Evolutionary conservation across 1,140 invertebrate species (phyloP).

Genomic region (Zelostemma sp.): DNA sequence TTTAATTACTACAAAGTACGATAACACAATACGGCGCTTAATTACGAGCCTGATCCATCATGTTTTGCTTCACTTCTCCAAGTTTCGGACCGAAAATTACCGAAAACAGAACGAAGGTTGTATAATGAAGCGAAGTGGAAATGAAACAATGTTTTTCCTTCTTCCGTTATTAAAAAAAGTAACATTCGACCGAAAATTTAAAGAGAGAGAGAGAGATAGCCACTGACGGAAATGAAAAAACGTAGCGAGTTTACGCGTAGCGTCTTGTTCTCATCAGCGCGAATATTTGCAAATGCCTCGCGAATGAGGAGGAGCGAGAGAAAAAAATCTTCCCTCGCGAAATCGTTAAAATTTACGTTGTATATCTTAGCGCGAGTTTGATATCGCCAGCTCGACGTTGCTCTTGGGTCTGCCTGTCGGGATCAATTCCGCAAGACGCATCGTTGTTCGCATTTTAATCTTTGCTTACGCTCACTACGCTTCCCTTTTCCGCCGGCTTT

Average conservation of each 20-base stretch:
- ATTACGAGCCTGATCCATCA: too few relatives aligned
- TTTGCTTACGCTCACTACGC: conserved; percentile 8
- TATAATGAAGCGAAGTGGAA: too few relatives aligned
- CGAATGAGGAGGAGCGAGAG: not conserved
- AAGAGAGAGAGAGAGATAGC: not conserved
- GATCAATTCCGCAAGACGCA: conserved; percentile 15
- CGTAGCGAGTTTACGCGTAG: not conserved
- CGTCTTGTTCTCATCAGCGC: not conserved
- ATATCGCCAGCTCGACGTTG: conserved; percentile 4
- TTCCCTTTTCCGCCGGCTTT: conserved; percentile 5
- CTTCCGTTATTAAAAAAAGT: not conserved
- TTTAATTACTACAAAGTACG: too few relatives aligned
- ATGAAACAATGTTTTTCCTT: too few relatives aligned
- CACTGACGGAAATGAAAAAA: not conserved
- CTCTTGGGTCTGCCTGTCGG: conserved; percentile 6
- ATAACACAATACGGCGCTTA: too few relatives aligned
- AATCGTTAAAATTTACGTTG: conserved; percentile 7
- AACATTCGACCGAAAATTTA: not conserved
- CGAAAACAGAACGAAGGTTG: too few relatives aligned
- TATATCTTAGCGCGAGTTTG: not conserved
- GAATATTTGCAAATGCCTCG: not conserved
- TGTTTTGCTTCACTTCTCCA: too few relatives aligned
- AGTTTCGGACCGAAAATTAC: too few relatives aligned
- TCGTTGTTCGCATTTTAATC: conserved; percentile 14
- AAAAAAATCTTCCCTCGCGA: not conserved